Base-by-base conservation (phyloP, 2,797 vertebrate genomes). In the Pagetopsis macropterus region DNA sequence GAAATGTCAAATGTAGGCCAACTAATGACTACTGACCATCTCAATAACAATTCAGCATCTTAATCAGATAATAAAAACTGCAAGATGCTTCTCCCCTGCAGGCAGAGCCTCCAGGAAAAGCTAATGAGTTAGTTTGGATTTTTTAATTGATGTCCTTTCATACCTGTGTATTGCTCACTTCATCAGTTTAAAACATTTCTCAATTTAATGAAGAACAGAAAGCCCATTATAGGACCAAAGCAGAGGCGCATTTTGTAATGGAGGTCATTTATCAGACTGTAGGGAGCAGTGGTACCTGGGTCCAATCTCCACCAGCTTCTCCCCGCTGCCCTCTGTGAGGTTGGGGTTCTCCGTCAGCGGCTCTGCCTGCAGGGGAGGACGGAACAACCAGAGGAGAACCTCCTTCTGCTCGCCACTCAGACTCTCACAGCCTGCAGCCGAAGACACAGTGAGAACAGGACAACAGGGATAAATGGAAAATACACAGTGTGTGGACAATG, bases 231-330 rank as follows among this genome's bases (percentile, higher is more conserved):
- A 15, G 17, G 58, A 17, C 23, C 19, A 21, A 56, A 14, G 16
- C 23, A 44, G 51, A 48, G n/a, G 16, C 15, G 0, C 14, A 21
- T 44, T 17, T 1, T 41, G 19, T 43, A 19, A 33, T 11, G 7
- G 40, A 27, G 56, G 21, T 65, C 9, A 64, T 58, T 19, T 1
- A 13, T 68, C 23, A 62, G 31, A 31, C 17, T 11, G 33, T 1
- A 3, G 10, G 21, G 19, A 40, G 37, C 14, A 50, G 7, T 11
- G 33, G 19, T 89, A 96, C 96, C 96, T 95, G 37, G 96, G 96
- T 67, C 96, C 96, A 0, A 97, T 95, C 84, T 98, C 97, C 77
- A 98, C 92, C 44, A 98, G 88, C 23, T 87, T 91, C 70, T 94
- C 94, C 23, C 67, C 93, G 1, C 84, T 83, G 5, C 73, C 83